phyloP scores from a whole-genome alignment of 2,797 vertebrate genomes.

The Lagodon rhomboides region DNA sequence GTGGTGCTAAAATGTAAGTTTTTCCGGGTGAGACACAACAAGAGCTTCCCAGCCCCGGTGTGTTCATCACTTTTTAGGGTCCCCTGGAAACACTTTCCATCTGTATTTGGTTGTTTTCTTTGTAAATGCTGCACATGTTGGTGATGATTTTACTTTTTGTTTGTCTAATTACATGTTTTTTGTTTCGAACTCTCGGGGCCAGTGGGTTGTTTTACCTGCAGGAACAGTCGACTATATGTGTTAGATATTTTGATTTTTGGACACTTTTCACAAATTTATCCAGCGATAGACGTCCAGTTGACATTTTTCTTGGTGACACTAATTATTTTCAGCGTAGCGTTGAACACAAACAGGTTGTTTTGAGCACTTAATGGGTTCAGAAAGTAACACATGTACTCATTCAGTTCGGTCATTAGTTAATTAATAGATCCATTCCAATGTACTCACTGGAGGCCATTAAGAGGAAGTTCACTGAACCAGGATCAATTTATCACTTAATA shows the following conservation, averaged over 20 bases:
- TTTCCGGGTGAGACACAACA: too few species aligned
- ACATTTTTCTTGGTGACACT: background rate
- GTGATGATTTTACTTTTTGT: too few species aligned
- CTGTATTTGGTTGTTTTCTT: background rate
- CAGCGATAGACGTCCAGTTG: background rate
- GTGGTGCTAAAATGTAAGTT: background rate
- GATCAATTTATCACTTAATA: background rate
- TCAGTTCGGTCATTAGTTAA: slow-evolving; percentile 7
- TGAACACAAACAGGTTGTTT: background rate
- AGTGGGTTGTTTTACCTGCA: background rate
- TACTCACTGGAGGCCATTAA: background rate
- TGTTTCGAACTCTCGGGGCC: background rate
- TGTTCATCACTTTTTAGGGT: background rate
- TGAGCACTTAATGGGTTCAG: background rate
- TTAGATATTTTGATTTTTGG: background rate
- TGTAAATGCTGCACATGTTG: too few species aligned
- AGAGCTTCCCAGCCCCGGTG: background rate
- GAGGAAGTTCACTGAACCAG: background rate
- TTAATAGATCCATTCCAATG: background rate
- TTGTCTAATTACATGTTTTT: background rate
- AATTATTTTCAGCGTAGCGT: background rate
- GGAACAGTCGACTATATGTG: background rate
- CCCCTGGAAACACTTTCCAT: too few species aligned
- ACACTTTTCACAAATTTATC: background rate
- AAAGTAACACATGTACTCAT: background rate